Conservation (phyloP, 2,113 vertebrate genomes). For the Hylia prasina region DNA sequence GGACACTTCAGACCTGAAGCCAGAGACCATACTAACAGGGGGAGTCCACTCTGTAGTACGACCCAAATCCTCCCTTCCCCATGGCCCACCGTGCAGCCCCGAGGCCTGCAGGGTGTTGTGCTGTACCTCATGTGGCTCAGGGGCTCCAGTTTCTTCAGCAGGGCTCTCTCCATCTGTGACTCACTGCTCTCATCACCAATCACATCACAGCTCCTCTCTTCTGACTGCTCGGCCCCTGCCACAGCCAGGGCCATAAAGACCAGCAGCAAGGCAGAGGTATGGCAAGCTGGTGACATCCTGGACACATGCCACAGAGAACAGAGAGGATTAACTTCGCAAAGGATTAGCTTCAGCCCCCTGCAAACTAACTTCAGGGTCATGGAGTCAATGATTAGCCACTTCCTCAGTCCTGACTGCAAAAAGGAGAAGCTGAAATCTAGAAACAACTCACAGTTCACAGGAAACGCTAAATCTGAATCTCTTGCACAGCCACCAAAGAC, state of each 20-base stretch:
- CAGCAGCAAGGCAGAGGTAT: slow-evolving; percentile 27
- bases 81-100: accelerated
- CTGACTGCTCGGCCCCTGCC: neutral
- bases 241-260: slow-evolving; percentile 34
- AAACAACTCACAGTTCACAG: neutral
- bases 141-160: slow-evolving; percentile 69
- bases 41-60: neutral
- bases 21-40: neutral
- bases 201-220: slow-evolving; percentile 71
- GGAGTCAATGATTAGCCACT: neutral
- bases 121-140: slow-evolving; percentile 67
- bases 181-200: slow-evolving; percentile 66
- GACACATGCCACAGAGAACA: neutral
- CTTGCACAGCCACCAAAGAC: neutral
- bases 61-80: neutral
- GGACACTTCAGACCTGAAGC: neutral
- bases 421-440: neutral
- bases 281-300: slow-evolving; percentile 64
- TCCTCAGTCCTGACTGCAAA: neutral
- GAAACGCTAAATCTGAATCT: neutral
- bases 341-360: neutral
- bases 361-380: neutral
- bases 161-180: slow-evolving; percentile 61
- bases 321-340: neutral
- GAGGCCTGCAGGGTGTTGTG: neutral